A percentile compares a stretch with the other conserved stretches of the same genome.
These are phyloP conservation scores for Drosophila macrospina DNA, from an alignment of 2,888 invertebrate species.

Conservation along the genomic window DNA sequence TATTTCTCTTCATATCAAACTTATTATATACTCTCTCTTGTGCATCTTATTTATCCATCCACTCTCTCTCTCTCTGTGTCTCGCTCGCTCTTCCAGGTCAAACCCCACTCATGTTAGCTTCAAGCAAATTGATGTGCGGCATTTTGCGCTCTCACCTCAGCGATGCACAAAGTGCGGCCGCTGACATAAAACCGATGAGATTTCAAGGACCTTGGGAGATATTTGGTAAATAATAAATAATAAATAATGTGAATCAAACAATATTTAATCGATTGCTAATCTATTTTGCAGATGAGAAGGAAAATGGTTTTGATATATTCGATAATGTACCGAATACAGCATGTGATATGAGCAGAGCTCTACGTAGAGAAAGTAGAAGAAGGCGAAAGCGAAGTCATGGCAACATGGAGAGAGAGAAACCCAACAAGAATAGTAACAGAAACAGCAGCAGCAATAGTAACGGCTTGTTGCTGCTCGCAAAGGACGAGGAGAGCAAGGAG, in stretches of 20 bases:
- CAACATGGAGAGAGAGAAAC: slow-evolving; percentile 29
- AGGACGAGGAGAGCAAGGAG: slow-evolving; percentile 25
- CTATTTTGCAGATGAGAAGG: slow-evolving; percentile 85
- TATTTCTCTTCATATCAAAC: too few relatives aligned
- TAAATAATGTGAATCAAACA: neutral
- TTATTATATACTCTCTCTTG: too few relatives aligned
- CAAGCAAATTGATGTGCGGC: slow-evolving; percentile 83
- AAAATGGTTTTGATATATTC: slow-evolving; percentile 84
- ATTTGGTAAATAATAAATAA: slow-evolving; percentile 77
- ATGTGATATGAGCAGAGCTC: slow-evolving; percentile 85
- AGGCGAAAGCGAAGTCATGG: slow-evolving; percentile 33
- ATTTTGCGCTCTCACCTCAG: slow-evolving; percentile 83
- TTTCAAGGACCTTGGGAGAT: slow-evolving; percentile 85
- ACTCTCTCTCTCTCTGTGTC: too few relatives aligned
- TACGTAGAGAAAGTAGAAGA: slow-evolving; percentile 61
- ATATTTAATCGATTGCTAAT: neutral
- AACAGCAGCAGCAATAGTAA: slow-evolving; percentile 16
- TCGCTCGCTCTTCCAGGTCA: slow-evolving; percentile 78
- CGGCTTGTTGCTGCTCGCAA: slow-evolving; percentile 20
- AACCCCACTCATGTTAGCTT: slow-evolving; percentile 85
- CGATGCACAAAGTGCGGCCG: slow-evolving; percentile 83
- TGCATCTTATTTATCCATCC: too few relatives aligned
- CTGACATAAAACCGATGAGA: slow-evolving; percentile 84
- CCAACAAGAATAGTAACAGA: slow-evolving; percentile 13
- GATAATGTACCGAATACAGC: slow-evolving; percentile 83